Base-by-base conservation (phyloP, 2,888 invertebrate genomes). In the Caenorhabditis sp. region DNA sequence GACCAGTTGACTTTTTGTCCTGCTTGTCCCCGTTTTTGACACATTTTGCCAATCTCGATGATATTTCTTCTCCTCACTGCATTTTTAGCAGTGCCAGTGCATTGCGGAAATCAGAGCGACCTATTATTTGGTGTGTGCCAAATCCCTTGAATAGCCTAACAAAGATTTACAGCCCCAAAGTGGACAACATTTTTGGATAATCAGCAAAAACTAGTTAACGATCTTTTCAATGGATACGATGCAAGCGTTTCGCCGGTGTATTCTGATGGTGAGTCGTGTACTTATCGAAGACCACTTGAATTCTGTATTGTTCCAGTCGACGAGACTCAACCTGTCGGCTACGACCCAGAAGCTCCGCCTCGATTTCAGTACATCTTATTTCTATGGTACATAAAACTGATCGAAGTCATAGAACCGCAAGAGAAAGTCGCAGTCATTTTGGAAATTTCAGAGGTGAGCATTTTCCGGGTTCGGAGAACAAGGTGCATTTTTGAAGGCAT, bases 401-500 rank as follows among this genome's bases (percentile, higher is more conserved):
- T 75, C 2, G 81, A 75, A 44, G 81, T 81, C 10, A 24, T 47
- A 19, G 75, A 75, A 24, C 81, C 81, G 10, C 31, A 69, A 16
- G 81, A 81, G 19, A 75, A 75, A 28, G 81, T 81, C 22, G n/a
- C 69, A 4, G 56, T 81, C 1, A 69, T 69, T 44, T 6, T 81
- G 10, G 81, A 81, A 28, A 14, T 81, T 1, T 69, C 69, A 49
- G 70, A 69, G 64, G 80, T 80, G 22, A 49, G 7, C 5, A 49
- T 38, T 10, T 38, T 12, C 6, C 31, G 5, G 12, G 12, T 35
- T 35, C 8, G 12, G 12, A 38, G 12, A 38, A 10, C 6, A 38
- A 38, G 12, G 12, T 38, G 5, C 7, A 31, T 38, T 38, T 10
- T 38, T 2, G 38, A 38, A 47, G 47, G 22, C 31, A 7, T 80